phyloP scores from a whole-genome alignment of 2,888 invertebrate species.

The Aspidiotus destructor region DNA sequence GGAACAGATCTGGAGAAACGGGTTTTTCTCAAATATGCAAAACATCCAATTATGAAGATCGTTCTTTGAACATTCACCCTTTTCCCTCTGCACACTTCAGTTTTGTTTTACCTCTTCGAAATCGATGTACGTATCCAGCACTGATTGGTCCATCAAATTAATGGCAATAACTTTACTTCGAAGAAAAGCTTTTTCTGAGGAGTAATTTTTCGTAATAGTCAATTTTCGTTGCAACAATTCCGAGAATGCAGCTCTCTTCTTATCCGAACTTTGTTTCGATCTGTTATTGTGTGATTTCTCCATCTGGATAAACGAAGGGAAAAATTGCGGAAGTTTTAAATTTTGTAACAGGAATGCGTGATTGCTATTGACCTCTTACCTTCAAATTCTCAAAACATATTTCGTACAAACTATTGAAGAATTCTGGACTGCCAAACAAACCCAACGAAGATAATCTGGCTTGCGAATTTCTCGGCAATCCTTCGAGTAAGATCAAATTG shows the following conservation, averaged over 20 bases:
- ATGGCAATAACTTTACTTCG: constrained; percentile 19
- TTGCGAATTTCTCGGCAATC: constrained; percentile 33
- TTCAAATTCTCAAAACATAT: constrained; percentile 12
- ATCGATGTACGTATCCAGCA: constrained; percentile 33
- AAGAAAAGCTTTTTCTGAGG: constrained; percentile 5
- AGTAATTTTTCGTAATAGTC: constrained; percentile 1
- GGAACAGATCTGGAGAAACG: too few species aligned
- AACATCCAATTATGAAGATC: too few species aligned
- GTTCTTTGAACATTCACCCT: too few species aligned
- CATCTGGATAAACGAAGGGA: background rate
- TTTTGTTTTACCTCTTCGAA: constrained; percentile 35
- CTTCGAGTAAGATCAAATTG: constrained; percentile 36
- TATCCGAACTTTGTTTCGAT: background rate
- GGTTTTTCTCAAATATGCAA: too few species aligned
- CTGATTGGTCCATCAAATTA: constrained; percentile 15
- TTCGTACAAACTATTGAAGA: constrained; percentile 5
- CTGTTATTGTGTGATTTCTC: background rate
- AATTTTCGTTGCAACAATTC: constrained; percentile 24
- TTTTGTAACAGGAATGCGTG: background rate
- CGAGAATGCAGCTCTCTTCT: constrained; percentile 6
- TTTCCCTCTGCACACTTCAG: too few species aligned
- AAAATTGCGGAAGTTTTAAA: background rate
- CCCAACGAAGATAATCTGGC: constrained; percentile 24
- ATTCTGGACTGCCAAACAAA: constrained; percentile 23
- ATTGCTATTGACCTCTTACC: constrained; percentile 11